Percentiles rank a stretch among this genome's conserved stretches.
Evolutionary conservation across 2,888 invertebrate species (phyloP).

Genomic region (Drosophila atripex): DNA sequence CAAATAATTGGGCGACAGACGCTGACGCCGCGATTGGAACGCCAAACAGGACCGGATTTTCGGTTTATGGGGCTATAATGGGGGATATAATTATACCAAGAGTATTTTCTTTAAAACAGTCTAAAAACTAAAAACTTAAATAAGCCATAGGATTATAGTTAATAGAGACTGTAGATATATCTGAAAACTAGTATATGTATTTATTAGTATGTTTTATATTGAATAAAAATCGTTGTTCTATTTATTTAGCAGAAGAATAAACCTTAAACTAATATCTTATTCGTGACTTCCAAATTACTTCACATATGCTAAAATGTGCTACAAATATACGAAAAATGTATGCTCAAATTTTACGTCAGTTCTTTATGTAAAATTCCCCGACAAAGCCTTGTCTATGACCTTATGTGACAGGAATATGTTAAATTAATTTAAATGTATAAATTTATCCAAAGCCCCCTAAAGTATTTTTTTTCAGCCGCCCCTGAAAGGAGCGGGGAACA

Average conservation of each 20-base stretch:
- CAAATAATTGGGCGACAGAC: slow-evolving; percentile 50
- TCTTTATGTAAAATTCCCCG: no score
- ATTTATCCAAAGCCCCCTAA: neutral
- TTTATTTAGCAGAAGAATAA: neutral
- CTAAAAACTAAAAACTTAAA: neutral
- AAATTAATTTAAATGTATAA: neutral
- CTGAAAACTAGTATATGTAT: no score
- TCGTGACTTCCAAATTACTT: no score
- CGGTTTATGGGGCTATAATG: no score
- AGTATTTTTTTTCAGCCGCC: slow-evolving; percentile 8
- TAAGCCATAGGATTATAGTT: no score
- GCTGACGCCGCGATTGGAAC: slow-evolving; percentile 36
- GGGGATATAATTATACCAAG: neutral
- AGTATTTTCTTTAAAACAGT: neutral
- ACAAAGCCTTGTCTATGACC: no score
- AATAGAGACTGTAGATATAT: no score
- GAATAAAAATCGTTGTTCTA: neutral
- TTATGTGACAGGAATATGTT: neutral
- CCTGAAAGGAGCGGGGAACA: slow-evolving; percentile 42
- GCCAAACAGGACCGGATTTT: neutral
- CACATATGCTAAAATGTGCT: no score
- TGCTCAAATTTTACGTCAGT: no score
- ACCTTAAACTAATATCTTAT: neutral
- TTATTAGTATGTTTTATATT: neutral
- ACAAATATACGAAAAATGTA: no score